Evolutionary conservation across 92 coral and sea anemone genomes (phyloP).

Genomic region (Porites lobata): DNA sequence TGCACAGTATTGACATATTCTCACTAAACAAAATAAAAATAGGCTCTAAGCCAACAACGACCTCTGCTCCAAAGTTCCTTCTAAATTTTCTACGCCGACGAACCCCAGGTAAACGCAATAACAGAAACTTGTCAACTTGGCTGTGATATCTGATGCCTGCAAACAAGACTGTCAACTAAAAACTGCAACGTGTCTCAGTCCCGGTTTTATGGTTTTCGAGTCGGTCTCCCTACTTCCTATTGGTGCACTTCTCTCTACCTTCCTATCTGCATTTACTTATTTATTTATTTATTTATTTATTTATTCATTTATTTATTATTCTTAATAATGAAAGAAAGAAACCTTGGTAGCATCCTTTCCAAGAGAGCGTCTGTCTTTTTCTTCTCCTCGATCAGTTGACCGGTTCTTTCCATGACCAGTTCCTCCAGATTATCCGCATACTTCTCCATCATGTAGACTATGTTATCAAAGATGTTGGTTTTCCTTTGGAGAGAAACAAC

Average conservation of each 20-base stretch:
- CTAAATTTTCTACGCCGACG: no score
- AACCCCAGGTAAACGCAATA: no score
- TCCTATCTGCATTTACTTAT: neutral
- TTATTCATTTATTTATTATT: no score
- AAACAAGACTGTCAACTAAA: no score
- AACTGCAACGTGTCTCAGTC: neutral
- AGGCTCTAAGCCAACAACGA: no score
- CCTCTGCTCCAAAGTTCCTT: no score
- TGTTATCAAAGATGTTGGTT: constrained; percentile 96
- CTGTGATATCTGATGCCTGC: no score
- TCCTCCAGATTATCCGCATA: constrained; percentile 98
- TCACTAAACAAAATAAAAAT: no score
- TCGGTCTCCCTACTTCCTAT: neutral
- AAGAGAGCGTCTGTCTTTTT: constrained; percentile 93
- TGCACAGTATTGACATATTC: no score
- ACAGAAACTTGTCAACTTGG: no score
- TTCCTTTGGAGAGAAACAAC: constrained; percentile 67
- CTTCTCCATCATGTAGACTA: constrained; percentile 99
- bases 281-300: no score
- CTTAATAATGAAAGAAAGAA: constrained; percentile 10
- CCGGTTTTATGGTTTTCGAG: neutral
- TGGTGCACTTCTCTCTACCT: neutral
- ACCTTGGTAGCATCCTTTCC: constrained; percentile 97
- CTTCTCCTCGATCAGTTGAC: constrained; percentile 93
- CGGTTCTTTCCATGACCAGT: constrained; percentile 95